Base-by-base conservation (phyloP, 2,888 invertebrate species). In the Pemphredon lugubris region DNA sequence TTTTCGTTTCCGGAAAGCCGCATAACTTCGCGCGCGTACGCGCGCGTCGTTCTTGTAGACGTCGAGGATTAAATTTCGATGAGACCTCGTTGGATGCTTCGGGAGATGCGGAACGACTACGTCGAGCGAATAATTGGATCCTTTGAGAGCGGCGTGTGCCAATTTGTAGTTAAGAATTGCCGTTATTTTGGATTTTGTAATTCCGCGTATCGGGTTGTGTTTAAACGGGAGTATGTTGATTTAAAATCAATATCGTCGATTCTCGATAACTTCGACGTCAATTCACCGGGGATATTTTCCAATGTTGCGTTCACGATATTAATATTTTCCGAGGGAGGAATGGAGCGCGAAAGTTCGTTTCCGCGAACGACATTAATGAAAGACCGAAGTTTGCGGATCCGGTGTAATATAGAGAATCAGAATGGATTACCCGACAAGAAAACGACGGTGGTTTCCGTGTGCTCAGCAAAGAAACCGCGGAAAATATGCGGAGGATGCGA, bases 401-500 rank as follows among this genome's bases (percentile, higher is more conserved):
- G 26, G 30, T 23, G 65, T 64, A 53, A 65, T 71, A 60, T 65
- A 59, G 55, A 65, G 51, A 60, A 70, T 65, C 70, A 54, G 61
- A 61, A 71, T 61, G 71, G 61, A 68, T 71, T 48, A 55, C 57
- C 45, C 39, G 53, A 16, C 26, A 48, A 61, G 71, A 30, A 55
- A 57, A 44, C 65, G 55, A 42, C 58, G 59, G 16, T 37, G 44
- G 13, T 34, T 54, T 70, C 58, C 60, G 48, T 70, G 58, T 54
- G 54, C 54, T 58, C 54, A 2, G 60, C 51, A 60, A 60, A 71
- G 61, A 51, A 55, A 30, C 32, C 20, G 14, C 30, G 57, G 53
- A 26, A 54, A 71, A 73, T 73, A 66, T 57, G 66, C 73, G 61
- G 57, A 53, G 48, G 57, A 66, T 58, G 66, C 54, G 66, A 58